Percentiles rank a stretch among this genome's conserved stretches.
These are phyloP conservation scores for Bradypus variegatus DNA, from an alignment of 2,797 vertebrate genomes.

Conservation along the genomic window DNA sequence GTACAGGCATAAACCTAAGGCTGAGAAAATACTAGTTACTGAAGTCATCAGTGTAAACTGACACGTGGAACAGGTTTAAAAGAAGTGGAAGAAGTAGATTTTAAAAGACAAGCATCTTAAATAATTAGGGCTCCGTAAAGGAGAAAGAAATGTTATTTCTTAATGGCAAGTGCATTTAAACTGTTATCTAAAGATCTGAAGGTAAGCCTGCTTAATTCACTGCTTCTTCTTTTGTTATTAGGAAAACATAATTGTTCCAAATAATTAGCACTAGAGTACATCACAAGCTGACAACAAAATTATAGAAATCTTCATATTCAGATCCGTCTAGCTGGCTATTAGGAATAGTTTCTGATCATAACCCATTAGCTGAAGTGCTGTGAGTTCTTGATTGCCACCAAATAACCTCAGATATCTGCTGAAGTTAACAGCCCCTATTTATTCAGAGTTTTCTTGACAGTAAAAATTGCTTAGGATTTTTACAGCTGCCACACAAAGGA, in stretches of 20 bases:
- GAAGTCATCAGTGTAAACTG: conserved; percentile 77
- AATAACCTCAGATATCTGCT: conserved; percentile 77
- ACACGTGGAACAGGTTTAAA: conserved; percentile 71
- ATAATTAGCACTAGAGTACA: conserved; percentile 83
- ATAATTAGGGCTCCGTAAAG: conserved; percentile 75
- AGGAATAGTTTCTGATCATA: conserved; percentile 81
- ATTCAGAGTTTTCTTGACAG: conserved; percentile 77
- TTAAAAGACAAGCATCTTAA: conserved; percentile 78
- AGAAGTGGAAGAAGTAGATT: conserved; percentile 69
- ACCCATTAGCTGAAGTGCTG: conserved; percentile 79
- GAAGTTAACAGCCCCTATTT: conserved; percentile 78
- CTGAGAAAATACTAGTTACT: conserved; percentile 78
- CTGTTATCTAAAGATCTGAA: conserved; percentile 78
- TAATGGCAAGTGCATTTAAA: conserved; percentile 79
- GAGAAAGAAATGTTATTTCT: conserved; percentile 75
- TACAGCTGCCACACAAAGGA: conserved; percentile 79
- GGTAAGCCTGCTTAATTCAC: conserved; percentile 81
- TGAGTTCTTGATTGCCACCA: conserved; percentile 79
- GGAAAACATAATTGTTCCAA: conserved; percentile 84
- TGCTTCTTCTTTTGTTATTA: conserved; percentile 82
- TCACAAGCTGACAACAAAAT: conserved; percentile 86
- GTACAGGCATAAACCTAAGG: conserved; percentile 74
- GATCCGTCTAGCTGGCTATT: conserved; percentile 80
- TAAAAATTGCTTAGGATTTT: conserved; percentile 74
- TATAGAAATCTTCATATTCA: conserved; percentile 83